phyloP scores from a whole-genome alignment of 2,888 invertebrate species.

The Selenia dentaria region DNA sequence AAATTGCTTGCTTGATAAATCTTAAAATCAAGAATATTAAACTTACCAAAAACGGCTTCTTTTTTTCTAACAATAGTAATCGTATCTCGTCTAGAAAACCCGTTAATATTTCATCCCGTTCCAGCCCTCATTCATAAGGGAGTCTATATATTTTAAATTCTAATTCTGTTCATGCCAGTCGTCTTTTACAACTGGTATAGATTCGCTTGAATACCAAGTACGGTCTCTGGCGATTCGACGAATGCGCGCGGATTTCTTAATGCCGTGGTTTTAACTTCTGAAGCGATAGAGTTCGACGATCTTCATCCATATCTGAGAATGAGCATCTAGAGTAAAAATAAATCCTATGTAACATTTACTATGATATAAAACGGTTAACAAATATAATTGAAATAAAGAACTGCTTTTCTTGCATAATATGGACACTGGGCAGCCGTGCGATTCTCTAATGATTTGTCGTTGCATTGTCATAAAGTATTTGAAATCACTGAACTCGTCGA shows the following conservation, averaged over 20 bases:
- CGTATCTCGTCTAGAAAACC: conserved; percentile 22
- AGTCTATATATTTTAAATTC: conserved; percentile 81
- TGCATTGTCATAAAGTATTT: too few relatives aligned
- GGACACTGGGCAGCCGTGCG: too few relatives aligned
- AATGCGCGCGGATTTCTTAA: conserved; percentile 26
- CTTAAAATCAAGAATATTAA: too few relatives aligned
- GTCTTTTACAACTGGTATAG: conserved; percentile 70
- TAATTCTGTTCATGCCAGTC: conserved; percentile 65
- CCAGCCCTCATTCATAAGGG: conserved; percentile 56
- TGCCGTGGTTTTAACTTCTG: conserved; percentile 13
- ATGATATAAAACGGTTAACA: too few relatives aligned
- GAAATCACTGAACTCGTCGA: too few relatives aligned
- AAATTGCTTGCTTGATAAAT: too few relatives aligned
- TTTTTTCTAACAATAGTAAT: neutral
- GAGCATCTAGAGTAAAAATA: neutral
- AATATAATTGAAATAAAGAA: too few relatives aligned
- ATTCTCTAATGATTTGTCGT: too few relatives aligned
- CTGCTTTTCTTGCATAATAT: too few relatives aligned
- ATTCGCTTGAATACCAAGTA: conserved; percentile 71
- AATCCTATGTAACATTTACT: too few relatives aligned
- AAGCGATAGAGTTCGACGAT: conserved; percentile 5
- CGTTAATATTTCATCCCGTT: conserved; percentile 35
- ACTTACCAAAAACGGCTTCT: too few relatives aligned
- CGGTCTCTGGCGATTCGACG: conserved; percentile 40
- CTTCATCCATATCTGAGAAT: neutral